Evolutionary conservation across 1,140 invertebrate genomes (phyloP), one percentile per base, ranked within the genome.

Genomic region (Drosophila azteca): DNA sequence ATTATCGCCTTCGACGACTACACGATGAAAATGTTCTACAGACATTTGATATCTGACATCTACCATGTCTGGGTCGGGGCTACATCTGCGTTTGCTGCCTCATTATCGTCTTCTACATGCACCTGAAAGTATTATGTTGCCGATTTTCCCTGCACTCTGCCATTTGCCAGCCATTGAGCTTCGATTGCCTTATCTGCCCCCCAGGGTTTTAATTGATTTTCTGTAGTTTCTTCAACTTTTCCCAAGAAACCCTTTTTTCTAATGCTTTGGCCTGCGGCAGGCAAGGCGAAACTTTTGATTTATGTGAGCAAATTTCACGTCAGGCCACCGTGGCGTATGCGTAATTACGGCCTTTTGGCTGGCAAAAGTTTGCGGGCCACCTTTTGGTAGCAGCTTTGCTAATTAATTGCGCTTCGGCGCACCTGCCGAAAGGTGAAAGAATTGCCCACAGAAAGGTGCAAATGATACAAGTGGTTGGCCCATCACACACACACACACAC

Each of bases 371-470:
- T 81, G 24, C 46, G 29, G 44, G 48, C 45, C 48, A 77, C 57
- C 55, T 77, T 74, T 70, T 65, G 70, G 54, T 35, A 63, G 43
- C 13, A 29, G 35, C 11, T 49, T 54, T 57, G 60, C 77, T 85
- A 85, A 85, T 85, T 85, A 85, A 85, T 85, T 85, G 69, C 44
- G 51, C 59, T 64, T 71, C 54, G 74, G 35, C 57, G 39, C 72
- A 73, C 53, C 50, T 85, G 80, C 72, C 77, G 68, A 84, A 79
- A 77, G 72, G 66, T 69, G 46, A 72, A 74, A 66, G 70, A 82
- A 75, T 79, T 43, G 79, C 54, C 54, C 53, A 60, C 58, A 44
- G 43, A 68, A 79, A 75, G 70, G 79, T 79, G 75, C 71, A 66
- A 80, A 80, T 64, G 62, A 76, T 51, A 55, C 45, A 66, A 66